Percentiles rank a stretch among this genome's conserved stretches.
These are phyloP conservation scores for Plagiodera versicolora DNA, from an alignment of 2,888 invertebrate species.

Conservation along the genomic window DNA sequence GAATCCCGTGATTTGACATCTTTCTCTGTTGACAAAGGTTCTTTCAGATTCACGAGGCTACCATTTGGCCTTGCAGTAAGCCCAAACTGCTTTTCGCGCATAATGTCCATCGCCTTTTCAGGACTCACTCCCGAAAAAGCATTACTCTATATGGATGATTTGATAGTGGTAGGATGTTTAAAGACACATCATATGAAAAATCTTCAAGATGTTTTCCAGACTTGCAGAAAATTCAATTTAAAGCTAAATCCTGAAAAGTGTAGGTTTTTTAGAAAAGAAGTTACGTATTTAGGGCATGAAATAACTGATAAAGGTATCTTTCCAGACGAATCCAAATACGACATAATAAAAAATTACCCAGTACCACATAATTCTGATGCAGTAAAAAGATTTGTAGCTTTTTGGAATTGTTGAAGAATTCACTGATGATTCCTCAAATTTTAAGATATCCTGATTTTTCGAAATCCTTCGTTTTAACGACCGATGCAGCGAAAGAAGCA, in stretches of 20 bases:
- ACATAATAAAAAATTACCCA: too few species aligned
- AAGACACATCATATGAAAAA: neutral
- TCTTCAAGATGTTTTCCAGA: neutral
- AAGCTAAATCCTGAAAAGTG: too few species aligned
- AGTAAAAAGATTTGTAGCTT: constrained; percentile 1
- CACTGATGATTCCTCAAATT: neutral
- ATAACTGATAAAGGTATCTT: too few species aligned
- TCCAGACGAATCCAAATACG: too few species aligned
- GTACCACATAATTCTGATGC: too few species aligned
- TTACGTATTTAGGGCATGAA: too few species aligned
- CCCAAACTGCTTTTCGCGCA: constrained; percentile 34
- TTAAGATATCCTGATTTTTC: neutral
- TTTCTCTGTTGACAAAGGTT: too few species aligned
- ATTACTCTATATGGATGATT: constrained; percentile 2
- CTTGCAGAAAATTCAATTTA: too few species aligned
- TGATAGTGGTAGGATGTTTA: neutral
- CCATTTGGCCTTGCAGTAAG: constrained; percentile 34
- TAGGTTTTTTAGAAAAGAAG: too few species aligned
- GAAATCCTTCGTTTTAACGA: neutral
- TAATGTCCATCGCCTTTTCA: constrained; percentile 33
- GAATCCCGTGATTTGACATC: constrained; percentile 27
- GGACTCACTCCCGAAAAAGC: constrained; percentile 16
- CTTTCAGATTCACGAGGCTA: constrained; percentile 29
- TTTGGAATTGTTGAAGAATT: neutral
- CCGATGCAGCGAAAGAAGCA: neutral